Evolutionary conservation across 2,888 invertebrate genomes (phyloP).

Genomic region (Zonitis immaculata): DNA sequence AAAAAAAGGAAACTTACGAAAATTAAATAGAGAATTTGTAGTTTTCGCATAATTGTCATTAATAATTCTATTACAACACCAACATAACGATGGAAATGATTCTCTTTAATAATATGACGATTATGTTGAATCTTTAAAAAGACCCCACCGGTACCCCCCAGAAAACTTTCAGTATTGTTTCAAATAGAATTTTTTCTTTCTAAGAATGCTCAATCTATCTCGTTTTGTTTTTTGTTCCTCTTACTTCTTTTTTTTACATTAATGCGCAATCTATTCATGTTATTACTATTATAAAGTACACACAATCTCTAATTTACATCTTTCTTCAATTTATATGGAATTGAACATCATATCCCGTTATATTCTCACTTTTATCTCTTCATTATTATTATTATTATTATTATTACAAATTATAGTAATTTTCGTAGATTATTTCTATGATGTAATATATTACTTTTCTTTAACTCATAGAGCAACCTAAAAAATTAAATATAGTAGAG

Average conservation of each 20-base stretch:
- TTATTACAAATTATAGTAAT: background rate
- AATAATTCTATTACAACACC: background rate
- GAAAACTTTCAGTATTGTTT: background rate
- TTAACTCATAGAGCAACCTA: no score
- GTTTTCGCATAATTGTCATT: background rate
- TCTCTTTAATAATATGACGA: background rate
- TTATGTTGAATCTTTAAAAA: background rate
- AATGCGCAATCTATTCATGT: conserved; percentile 1
- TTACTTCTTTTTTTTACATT: background rate
- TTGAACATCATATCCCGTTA: background rate
- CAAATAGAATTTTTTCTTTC: background rate
- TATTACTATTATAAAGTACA: background rate
- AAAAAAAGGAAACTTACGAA: background rate
- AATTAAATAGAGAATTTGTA: conserved; percentile 2
- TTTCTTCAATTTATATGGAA: background rate
- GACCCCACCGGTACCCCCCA: background rate
- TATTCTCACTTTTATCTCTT: background rate
- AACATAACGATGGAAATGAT: background rate
- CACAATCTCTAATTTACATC: background rate
- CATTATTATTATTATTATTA: no score
- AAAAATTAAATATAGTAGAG: no score
- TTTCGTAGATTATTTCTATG: background rate
- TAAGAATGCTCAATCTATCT: background rate
- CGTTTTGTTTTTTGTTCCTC: background rate
- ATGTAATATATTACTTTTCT: no score